Evolutionary conservation across 2,888 invertebrate genomes (phyloP), one percentile per base, ranked within the genome.

Genomic region (Osmoderma eremita): DNA sequence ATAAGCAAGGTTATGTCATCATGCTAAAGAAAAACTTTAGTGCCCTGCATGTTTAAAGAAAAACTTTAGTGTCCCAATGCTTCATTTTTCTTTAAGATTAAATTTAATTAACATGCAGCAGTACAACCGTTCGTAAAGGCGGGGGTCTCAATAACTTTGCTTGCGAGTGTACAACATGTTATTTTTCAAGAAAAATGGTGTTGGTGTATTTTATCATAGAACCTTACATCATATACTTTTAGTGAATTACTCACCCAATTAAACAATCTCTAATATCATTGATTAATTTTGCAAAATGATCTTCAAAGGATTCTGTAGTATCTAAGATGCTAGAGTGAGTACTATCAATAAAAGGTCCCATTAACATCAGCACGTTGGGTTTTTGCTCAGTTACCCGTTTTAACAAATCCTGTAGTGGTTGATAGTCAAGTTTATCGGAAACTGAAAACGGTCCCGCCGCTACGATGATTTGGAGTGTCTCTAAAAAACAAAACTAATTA

Each of bases 381-480:
- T 86, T 86, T 70, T 90, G 85, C 12, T 87, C 84, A 65, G 82
- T 83, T 0, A 94, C 87, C 75, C 90, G 88, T 13, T 76, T 78
- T 8, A 95, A 81, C 18, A 97, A 84, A 76, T 95, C 94, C 74
- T 89, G 88, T 39, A 97, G 82, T 0, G 95, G 95, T 76, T 94
- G 91, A 78, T 92, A 96, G 0, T 86, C 82, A 65, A 95, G 80
- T 78, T 91, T 91, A 75, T 92, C 91, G 1, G 87, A 86, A 2
- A 91, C 86, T 0, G 95, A 93, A 78, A 90, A 97, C 0, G 97
- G 97, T 0, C 96, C 97, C 20, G 91, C 86, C 1, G 92, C 94
- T 42, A 93, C 83, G 12, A 94, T 86, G 67, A 96, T 83, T 74
- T 88, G 88, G 56, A 91, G 70, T 69, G 85, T 84, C 38, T 86